Conservation (phyloP, 2,113 vertebrate species). For the Glaucidium brasilianum region DNA sequence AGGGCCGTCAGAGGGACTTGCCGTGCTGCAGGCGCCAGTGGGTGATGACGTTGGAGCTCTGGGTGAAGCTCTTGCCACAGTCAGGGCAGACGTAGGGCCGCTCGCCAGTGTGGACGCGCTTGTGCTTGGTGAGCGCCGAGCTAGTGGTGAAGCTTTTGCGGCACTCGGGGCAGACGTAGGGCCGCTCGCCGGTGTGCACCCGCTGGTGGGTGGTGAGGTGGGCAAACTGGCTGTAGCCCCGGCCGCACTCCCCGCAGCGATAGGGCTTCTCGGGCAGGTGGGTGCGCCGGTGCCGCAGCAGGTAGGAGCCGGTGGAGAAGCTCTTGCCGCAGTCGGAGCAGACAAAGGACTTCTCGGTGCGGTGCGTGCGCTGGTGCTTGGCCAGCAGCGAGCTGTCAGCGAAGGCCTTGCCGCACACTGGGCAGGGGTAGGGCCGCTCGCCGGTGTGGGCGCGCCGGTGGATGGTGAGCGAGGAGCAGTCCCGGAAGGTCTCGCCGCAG, state of each 20-base stretch:
- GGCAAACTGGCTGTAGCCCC: not conserved
- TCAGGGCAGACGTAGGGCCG: too few species aligned
- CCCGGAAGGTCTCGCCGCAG: not conserved
- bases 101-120: too few species aligned
- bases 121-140: too few species aligned
- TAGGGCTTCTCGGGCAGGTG: not conserved
- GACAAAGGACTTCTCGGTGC: constrained; percentile 16
- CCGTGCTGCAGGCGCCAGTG: too few species aligned
- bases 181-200: too few species aligned
- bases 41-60: too few species aligned
- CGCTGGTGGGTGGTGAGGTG: too few species aligned
- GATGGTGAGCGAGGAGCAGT: not conserved
- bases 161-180: too few species aligned
- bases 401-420: not conserved
- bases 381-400: not conserved
- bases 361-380: not conserved
- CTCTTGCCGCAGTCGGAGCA: not conserved
- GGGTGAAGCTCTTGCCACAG: too few species aligned
- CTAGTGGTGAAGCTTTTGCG: too few species aligned
- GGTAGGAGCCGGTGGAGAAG: not conserved
- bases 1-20: too few species aligned
- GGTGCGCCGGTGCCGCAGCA: not conserved
- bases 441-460: not conserved
- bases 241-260: not conserved
- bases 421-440: not conserved